These are phyloP conservation scores for Alouatta palliata DNA, from an alignment of 2,113 vertebrate species.

Conservation along the genomic window DNA sequence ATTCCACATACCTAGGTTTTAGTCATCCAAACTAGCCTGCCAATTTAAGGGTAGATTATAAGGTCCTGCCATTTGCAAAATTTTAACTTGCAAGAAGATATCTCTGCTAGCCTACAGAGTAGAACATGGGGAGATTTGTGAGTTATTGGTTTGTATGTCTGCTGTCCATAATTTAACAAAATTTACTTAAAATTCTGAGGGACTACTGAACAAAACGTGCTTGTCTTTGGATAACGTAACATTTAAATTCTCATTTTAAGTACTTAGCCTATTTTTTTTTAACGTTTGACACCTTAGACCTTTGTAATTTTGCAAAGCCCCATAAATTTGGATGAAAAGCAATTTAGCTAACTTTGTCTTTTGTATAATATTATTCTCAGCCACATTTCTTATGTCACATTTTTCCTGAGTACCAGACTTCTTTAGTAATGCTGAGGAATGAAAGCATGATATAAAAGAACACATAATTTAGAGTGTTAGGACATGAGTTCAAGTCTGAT, in stretches of 20 bases:
- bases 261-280: neutral
- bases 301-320: conserved; percentile 23
- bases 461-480: neutral
- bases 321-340: neutral
- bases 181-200: neutral
- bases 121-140: neutral
- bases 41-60: neutral
- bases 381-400: neutral
- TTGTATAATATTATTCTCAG: neutral
- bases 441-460: neutral
- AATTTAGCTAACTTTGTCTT: neutral
- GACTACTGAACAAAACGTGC: neutral
- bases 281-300: neutral
- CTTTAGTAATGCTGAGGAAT: neutral
- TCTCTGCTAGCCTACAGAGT: neutral
- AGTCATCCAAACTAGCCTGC: neutral
- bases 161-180: neutral
- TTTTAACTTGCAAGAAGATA: neutral
- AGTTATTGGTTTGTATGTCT: neutral
- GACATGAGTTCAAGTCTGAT: neutral
- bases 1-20: neutral
- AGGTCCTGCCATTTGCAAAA: neutral
- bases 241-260: neutral
- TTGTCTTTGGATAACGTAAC: neutral
- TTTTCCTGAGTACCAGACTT: neutral